Percentiles rank a stretch among this genome's conserved stretches.
Conservation (phyloP, 2,113 vertebrate genomes). For the Nipponia nippon region DNA sequence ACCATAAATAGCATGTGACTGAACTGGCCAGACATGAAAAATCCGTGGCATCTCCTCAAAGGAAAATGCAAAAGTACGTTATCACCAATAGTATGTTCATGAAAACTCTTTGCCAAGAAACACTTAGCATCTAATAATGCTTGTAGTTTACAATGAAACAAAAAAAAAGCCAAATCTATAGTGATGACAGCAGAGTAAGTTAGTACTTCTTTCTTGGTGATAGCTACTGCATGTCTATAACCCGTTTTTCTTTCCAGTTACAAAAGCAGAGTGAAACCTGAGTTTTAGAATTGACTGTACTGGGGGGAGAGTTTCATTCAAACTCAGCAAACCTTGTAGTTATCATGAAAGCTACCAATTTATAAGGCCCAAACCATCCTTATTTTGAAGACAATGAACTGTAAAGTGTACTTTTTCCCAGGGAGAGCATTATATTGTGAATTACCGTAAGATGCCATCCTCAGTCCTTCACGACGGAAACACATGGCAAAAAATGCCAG, state of each 20-base stretch:
- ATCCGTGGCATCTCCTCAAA: background rate
- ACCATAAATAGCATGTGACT: background rate
- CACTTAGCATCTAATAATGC: background rate
- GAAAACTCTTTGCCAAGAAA: background rate
- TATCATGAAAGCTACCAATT: background rate
- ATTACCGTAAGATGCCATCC: background rate
- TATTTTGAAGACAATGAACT: background rate
- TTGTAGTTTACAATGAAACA: background rate
- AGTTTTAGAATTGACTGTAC: background rate
- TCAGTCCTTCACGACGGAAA: background rate
- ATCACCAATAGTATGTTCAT: background rate
- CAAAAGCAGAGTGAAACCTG: background rate
- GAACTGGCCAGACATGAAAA: background rate
- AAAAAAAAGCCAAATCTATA: background rate
- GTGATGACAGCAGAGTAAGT: background rate
- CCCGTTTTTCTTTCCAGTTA: background rate
- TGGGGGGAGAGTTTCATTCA: background rate
- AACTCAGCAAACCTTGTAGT: background rate
- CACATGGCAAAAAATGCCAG: rapidly evolving
- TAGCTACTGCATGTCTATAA: background rate
- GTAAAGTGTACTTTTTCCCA: background rate
- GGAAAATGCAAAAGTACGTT: background rate
- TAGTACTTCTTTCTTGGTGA: background rate
- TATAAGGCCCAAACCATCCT: background rate
- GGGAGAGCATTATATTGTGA: background rate